Evolutionary conservation across 2,888 invertebrate genomes (phyloP), one percentile per base, ranked within the genome.

Genomic region (Timema podura): DNA sequence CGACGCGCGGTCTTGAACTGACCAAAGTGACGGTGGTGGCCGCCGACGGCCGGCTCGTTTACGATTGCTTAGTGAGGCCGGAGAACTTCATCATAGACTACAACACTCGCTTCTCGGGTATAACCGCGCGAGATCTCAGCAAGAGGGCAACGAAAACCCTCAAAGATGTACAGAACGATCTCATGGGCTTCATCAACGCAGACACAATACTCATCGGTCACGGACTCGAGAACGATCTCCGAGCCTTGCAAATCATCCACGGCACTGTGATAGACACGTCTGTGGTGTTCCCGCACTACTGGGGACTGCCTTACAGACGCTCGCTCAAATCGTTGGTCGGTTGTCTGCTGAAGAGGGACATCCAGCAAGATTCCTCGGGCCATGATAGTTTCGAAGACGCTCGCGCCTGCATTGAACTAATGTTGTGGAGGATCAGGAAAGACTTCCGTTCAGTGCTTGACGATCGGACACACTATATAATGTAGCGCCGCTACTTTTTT

Each of bases 361-460:
- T 99, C 70, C 98, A 99, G 80, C 83, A 82, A 10, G 84, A 85
- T 76, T 88, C 83, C 65, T 82, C 83, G 47, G 92, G 96, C 6
- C 99, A 99, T 83, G 93, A 96, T 81, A 94, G 96, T 74, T 86
- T 89, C 71, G 98, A 99, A 81, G 99, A 99, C 81, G 96, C 98
- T 1, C 85, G 88, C 51, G 90, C 94, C 11, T 94, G 94, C 75
- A 87, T 98, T 83, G 93, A 98, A 78, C 83, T 99, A 67, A 93
- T 96, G 85, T 83, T 95, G 69, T 88, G 89, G 83, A 89, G 89
- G 79, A 84, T 95, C 45, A 85, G 85, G 70, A 84, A 85, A 74
- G 88, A 89, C 76, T 79, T 79, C 65, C 68, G 71, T 13, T 59
- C 70, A 46, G 67, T 72, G 47, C 54, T 74, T 48, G 73, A 73